These are phyloP conservation scores for Scophthalmus maximus DNA, from an alignment of 2,113 vertebrate species.

Conservation along the genomic window DNA sequence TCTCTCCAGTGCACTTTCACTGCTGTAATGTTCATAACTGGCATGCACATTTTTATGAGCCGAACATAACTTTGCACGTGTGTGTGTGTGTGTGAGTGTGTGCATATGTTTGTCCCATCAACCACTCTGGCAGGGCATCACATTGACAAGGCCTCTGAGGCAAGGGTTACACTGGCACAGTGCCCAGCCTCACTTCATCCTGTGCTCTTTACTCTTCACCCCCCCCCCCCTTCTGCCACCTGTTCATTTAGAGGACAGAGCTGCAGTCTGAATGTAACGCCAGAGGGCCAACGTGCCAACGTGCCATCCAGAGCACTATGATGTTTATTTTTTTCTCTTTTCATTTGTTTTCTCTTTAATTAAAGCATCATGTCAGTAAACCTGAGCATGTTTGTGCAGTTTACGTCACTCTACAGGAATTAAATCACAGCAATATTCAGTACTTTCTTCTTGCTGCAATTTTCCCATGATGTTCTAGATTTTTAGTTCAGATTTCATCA, in stretches of 20 bases:
- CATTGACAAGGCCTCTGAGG: slow-evolving; percentile 62
- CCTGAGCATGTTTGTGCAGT: too few species aligned
- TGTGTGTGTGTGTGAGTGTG: slow-evolving; percentile 32
- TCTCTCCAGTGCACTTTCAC: background rate
- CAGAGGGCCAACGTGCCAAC: too few species aligned
- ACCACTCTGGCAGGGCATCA: slow-evolving; percentile 42
- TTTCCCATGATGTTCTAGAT: too few species aligned
- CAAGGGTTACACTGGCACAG: slow-evolving; percentile 37
- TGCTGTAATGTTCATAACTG: background rate
- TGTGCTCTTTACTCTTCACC: slow-evolving; percentile 7
- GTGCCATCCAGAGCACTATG: background rate
- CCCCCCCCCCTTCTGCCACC: background rate
- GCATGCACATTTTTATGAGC: background rate
- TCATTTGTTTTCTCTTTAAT: too few species aligned
- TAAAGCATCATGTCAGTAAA: too few species aligned
- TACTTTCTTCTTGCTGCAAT: too few species aligned
- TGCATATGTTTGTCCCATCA: slow-evolving; percentile 21
- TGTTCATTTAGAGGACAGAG: slow-evolving; percentile 4
- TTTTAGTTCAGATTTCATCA: too few species aligned
- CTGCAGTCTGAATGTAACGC: background rate
- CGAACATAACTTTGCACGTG: background rate
- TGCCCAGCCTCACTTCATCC: slow-evolving; percentile 35
- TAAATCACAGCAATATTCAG: too few species aligned
- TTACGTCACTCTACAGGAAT: too few species aligned
- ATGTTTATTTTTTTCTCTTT: too few species aligned